Conservation (phyloP, 1,140 invertebrate genomes). For the Medauroidea extradentata region DNA sequence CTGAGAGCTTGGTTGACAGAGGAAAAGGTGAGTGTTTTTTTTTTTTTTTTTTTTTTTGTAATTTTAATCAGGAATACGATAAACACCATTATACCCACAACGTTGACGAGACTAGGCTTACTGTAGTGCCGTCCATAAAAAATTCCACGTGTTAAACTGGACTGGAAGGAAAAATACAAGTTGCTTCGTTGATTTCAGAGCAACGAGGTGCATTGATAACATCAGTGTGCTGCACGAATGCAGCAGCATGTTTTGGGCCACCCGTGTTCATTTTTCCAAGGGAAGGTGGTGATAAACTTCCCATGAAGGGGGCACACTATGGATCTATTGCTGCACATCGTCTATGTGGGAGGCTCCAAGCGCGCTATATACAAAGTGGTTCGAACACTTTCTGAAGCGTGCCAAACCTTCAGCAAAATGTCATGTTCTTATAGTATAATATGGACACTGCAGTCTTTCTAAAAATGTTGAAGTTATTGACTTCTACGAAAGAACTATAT, state of each 20-base stretch:
- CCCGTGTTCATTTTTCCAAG: constrained; percentile 37
- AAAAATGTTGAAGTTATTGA: constrained; percentile 39
- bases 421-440: constrained; percentile 36
- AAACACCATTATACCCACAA: constrained; percentile 17
- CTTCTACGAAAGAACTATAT: constrained; percentile 34
- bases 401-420: constrained; percentile 21
- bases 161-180: constrained; percentile 33
- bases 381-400: constrained; percentile 33
- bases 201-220: constrained; percentile 36
- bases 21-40: no score
- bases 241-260: constrained; percentile 31
- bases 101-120: constrained; percentile 27
- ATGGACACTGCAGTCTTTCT: constrained; percentile 39
- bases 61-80: no score
- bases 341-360: constrained; percentile 35
- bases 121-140: constrained; percentile 29
- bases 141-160: constrained; percentile 29
- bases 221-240: constrained; percentile 33
- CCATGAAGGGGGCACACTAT: constrained; percentile 22
- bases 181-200: constrained; percentile 27
- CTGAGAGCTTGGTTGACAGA: no score
- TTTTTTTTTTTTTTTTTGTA: no score
- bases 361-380: constrained; percentile 36
- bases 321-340: constrained; percentile 27
- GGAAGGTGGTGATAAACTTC: constrained; percentile 20